phyloP scores from a whole-genome alignment of 2,888 invertebrate species.

The Arenicola marina region DNA sequence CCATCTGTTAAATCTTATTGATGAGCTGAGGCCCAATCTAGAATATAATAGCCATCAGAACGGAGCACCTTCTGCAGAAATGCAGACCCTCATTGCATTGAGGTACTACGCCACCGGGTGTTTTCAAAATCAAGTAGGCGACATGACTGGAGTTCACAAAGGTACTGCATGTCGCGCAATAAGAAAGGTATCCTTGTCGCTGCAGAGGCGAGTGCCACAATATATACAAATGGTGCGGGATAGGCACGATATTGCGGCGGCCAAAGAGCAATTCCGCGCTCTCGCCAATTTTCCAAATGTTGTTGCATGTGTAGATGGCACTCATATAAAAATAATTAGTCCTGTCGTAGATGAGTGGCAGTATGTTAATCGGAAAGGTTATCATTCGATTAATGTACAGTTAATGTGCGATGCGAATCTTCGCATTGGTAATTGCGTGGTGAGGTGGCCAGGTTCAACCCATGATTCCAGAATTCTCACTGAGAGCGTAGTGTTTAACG shows the following conservation, averaged over 20 bases:
- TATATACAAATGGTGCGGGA: neutral
- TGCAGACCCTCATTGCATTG: neutral
- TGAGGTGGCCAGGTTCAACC: slow-evolving; percentile 5
- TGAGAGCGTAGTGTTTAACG: neutral
- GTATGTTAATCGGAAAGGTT: slow-evolving; percentile 2
- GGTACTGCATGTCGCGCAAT: slow-evolving; percentile 4
- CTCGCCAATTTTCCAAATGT: neutral
- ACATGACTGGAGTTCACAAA: neutral
- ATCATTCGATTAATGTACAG: slow-evolving; percentile 4
- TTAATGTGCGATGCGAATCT: slow-evolving; percentile 6
- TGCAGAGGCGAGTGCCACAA: neutral
- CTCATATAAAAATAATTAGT: neutral
- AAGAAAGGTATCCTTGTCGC: neutral
- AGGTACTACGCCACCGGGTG: neutral
- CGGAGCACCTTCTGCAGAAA: neutral
- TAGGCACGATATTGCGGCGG: neutral
- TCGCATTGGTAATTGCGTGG: slow-evolving; percentile 1
- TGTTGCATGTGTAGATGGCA: slow-evolving; percentile 4
- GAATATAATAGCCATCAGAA: neutral
- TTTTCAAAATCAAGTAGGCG: neutral
- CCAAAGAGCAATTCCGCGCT: neutral
- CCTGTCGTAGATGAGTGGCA: neutral
- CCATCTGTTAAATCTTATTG: neutral
- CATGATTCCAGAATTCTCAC: slow-evolving; percentile 5
- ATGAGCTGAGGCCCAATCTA: neutral